Evolutionary conservation across 1,140 invertebrate species (phyloP), one percentile per base, ranked within the genome.

Genomic region (Platyscapa corneri): DNA sequence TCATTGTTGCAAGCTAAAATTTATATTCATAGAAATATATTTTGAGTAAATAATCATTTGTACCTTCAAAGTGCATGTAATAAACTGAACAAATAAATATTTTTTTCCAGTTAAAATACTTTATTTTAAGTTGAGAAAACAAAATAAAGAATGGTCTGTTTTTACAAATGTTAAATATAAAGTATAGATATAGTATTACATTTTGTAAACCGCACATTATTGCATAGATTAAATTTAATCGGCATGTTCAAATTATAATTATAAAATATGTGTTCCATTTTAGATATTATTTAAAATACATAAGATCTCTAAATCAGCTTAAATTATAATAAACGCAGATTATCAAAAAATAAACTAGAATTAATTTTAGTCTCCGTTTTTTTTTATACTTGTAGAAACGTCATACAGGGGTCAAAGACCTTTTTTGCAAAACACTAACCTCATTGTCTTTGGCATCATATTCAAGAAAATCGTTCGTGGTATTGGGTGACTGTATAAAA

Each of bases 371-470:
- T 37, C 39, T 42, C 12, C 37, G 42, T 16, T 16, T 23, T 18
- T 20, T 14, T 10, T 67, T 32, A 67, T 67, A 14, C 12, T 34
- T 3, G 32, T 39, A n/a, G n/a, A n/a, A n/a, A 37, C 37, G 70
- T 70, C 67, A 37, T 37, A 16, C 3, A 32, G 56, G 84, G 56
- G 79, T 81, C n/a, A 32, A 30, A n/a, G 8, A 32, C 3, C 27
- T 56, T 30, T 64, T 42, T 6, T 5, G n/a, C 67, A 6, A 10
- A 56, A 70, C 53, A 79, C 85, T 94, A 94, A 96, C 96, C 94
- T 96, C 96, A 91, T 95, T 97, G 91, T 97, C 96, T 89, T 97
- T 96, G 5, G 97, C 97, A 92, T 97, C 97, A 0, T 96, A 96
- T 86, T 97, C 96, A 76, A 97, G 91, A 92, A 97, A 97, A 91